phyloP scores from a whole-genome alignment of 1,140 invertebrate genomes.

The Holotrichia oblita region DNA sequence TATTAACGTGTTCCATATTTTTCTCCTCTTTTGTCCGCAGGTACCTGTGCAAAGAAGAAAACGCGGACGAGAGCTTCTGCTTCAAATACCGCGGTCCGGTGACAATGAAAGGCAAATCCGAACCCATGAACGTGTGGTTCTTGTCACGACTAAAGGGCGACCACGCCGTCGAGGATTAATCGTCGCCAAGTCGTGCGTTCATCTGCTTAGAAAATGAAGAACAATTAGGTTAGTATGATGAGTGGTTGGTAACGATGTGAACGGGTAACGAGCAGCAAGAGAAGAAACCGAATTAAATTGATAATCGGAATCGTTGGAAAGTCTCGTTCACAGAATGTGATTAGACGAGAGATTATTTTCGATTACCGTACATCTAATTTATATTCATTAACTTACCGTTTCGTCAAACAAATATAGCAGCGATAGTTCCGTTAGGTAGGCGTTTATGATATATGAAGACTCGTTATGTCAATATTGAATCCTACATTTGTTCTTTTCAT shows the following conservation, averaged over 20 bases:
- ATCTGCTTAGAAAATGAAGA: conserved; percentile 2
- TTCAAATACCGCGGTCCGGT: conserved; percentile 89
- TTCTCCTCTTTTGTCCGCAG: conserved; percentile 65
- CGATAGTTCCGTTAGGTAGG: too few species aligned
- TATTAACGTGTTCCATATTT: neutral
- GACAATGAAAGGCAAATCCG: conserved; percentile 92
- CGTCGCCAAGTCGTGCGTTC: neutral
- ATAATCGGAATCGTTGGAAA: conserved; percentile 20
- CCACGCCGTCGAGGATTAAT: neutral
- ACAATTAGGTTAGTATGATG: conserved; percentile 26
- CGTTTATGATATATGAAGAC: too few species aligned
- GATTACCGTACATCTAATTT: too few species aligned
- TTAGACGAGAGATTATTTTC: neutral
- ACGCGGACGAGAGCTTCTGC: conserved; percentile 86
- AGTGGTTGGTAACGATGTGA: neutral
- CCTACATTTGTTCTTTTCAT: too few species aligned
- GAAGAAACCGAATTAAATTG: neutral
- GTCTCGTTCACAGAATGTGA: conserved; percentile 21
- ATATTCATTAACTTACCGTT: too few species aligned
- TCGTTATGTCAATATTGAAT: too few species aligned
- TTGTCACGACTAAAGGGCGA: conserved; percentile 67
- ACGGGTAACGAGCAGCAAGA: neutral
- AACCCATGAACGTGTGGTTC: conserved; percentile 96
- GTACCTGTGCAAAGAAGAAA: conserved; percentile 82
- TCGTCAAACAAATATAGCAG: too few species aligned